A percentile compares a stretch with the other conserved stretches of the same genome.
Conservation (phyloP, 2,888 invertebrate genomes). For the Polydrusus tereticollis region DNA sequence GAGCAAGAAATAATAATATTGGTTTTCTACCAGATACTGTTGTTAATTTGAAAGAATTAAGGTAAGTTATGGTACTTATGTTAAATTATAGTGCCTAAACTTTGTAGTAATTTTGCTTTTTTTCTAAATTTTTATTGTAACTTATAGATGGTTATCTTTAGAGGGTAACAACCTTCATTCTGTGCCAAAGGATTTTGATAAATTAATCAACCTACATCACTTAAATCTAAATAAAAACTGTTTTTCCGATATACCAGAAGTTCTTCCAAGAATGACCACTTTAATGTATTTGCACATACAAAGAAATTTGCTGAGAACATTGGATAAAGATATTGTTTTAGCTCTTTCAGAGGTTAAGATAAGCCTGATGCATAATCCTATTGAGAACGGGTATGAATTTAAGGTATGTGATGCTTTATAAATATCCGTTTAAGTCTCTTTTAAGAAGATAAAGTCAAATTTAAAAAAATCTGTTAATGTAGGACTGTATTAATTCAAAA, state of each 20-base stretch:
- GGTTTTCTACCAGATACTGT: conserved; percentile 72
- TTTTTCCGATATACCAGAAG: conserved; percentile 69
- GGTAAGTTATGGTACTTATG: conserved; percentile 62
- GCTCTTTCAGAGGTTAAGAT: conserved; percentile 61
- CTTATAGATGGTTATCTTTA: conserved; percentile 75
- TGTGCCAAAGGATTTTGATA: conserved; percentile 70
- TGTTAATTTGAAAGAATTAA: conserved; percentile 71
- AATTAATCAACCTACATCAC: conserved; percentile 72
- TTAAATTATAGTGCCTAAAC: not conserved
- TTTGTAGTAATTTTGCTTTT: not conserved
- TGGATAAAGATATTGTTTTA: conserved; percentile 57
- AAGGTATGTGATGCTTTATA: conserved; percentile 50
- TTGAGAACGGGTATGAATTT: conserved; percentile 50
- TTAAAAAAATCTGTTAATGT: no score
- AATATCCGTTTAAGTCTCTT: no score
- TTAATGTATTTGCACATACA: conserved; percentile 60
- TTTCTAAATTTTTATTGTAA: conserved; percentile 27
- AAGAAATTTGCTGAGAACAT: conserved; percentile 59
- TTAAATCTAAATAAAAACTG: conserved; percentile 74
- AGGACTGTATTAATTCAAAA: no score
- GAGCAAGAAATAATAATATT: conserved; percentile 75
- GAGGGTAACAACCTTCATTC: conserved; percentile 73
- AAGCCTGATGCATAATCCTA: conserved; percentile 62
- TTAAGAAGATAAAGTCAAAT: conserved; percentile 1
- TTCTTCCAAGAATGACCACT: conserved; percentile 58